Evolutionary conservation across 1,140 invertebrate species (phyloP), one percentile per base, ranked within the genome.

Genomic region (Polyergus mexicanus): DNA sequence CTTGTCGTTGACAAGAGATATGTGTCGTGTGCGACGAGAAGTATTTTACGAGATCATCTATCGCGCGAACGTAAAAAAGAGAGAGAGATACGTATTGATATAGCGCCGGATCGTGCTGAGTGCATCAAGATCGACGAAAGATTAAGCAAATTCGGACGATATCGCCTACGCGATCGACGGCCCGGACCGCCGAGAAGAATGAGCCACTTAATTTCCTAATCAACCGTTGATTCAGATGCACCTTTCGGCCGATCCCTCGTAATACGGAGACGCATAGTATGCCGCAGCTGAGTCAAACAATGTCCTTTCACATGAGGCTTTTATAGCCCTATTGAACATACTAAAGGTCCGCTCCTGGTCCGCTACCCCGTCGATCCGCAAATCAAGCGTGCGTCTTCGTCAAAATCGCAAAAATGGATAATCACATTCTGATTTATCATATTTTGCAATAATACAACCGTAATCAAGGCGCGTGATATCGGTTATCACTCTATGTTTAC

Each of bases 291-390:
- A 94, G 90, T 91, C 92, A 94, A 95, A 95, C 94, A 95, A 94
- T 95, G 93, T 94, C 91, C 87, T 94, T 95, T 94, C 94, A 95
- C 94, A 94, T 94, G 92, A 93, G 87, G 94, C 94, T 95, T 95
- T 95, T 94, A 94, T 91, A 91, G 92, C 92, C 93, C 93, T 86
- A 94, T 93, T 91, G 87, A 89, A 84, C 78, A 83, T 86, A 83
- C 71, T 62, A 87, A 77, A 80, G 83, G 74, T 78, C 47, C 56
- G 76, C 58, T 89, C 78, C 88, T 90, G 72, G 80, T 92, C 85
- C 16, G 16, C 91, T 89, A 76, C 83, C 25, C 74, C 72, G 47
- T 85, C 74, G 85, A 92, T 90, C 87, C 86, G 87, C 88, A 65
- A 56, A 78, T 74, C 51, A 54, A 69, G 25, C 25, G 16, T 41